These are phyloP conservation scores for Fulica atra DNA, from an alignment of 2,113 vertebrate genomes.

Conservation along the genomic window DNA sequence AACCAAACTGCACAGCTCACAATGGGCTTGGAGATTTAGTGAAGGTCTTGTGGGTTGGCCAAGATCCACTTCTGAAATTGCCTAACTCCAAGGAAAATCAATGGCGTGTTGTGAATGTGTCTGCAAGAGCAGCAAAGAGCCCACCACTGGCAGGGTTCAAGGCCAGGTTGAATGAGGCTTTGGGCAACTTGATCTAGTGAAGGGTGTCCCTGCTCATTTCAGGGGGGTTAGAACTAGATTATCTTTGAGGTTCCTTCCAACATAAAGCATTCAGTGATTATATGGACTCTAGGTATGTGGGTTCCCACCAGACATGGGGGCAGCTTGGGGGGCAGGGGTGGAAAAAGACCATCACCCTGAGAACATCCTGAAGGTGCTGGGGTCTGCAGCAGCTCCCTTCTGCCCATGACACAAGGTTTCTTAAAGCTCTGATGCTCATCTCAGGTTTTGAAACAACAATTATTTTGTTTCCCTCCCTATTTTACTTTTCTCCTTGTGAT, in stretches of 20 bases:
- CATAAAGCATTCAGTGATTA: no score
- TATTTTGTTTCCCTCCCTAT: neutral
- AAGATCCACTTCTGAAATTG: neutral
- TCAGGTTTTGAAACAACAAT: neutral
- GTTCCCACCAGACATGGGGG: neutral
- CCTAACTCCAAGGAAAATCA: neutral
- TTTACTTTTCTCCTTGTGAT: neutral
- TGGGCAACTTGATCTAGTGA: no score
- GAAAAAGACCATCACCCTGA: neutral
- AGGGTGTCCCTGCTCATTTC: no score
- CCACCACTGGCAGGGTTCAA: no score
- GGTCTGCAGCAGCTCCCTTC: neutral
- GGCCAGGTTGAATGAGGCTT: no score
- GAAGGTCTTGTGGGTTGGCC: neutral
- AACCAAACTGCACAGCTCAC: neutral
- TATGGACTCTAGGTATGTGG: accelerated
- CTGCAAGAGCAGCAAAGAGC: no score
- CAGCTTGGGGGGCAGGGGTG: neutral
- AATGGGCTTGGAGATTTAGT: neutral
- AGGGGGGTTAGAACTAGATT: no score
- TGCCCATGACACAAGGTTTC: accelerated
- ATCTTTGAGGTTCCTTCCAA: no score
- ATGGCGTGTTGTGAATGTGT: neutral
- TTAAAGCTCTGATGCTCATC: neutral
- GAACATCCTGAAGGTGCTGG: accelerated